Evolutionary conservation across 2,113 vertebrate genomes (phyloP).

Genomic region (Gavia stellata): DNA sequence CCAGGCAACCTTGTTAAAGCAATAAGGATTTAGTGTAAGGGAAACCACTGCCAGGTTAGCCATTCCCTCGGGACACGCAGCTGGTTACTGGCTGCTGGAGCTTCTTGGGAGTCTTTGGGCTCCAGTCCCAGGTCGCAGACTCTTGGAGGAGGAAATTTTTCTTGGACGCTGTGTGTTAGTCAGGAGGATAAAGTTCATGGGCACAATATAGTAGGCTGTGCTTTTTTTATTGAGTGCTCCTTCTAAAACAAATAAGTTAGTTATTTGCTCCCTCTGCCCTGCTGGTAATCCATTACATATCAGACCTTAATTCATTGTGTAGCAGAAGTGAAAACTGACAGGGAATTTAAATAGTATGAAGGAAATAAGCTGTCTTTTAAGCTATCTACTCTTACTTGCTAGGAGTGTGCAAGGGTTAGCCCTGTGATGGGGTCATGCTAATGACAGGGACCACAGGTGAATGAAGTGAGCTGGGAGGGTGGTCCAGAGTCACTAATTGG

Average conservation of each 20-base stretch:
- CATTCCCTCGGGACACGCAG: not conserved
- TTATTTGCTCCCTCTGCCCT: not conserved
- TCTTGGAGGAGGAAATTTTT: constrained; percentile 44
- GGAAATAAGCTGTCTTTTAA: not conserved
- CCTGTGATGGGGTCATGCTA: not conserved
- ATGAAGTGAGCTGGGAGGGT: not conserved
- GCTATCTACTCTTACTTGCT: not conserved
- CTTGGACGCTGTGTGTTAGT: constrained; percentile 3
- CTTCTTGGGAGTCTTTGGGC: constrained; percentile 62
- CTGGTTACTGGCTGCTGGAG: constrained; percentile 11
- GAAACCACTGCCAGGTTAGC: constrained; percentile 21
- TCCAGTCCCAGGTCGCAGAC: not conserved
- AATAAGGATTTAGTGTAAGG: constrained; percentile 9
- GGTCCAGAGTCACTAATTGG: not conserved
- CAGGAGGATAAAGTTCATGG: constrained; percentile 51
- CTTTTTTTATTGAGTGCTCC: not conserved
- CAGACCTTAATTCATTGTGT: not conserved
- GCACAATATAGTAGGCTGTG: constrained; percentile 21
- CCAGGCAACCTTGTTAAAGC: constrained; percentile 41
- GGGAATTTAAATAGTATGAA: not conserved
- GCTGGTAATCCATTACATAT: constrained; percentile 34
- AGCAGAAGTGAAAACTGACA: not conserved
- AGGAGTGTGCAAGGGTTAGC: not conserved
- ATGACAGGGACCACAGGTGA: not conserved
- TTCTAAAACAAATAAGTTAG: constrained; percentile 37